Evolutionary conservation across 2,797 vertebrate genomes (phyloP).

Genomic region (Rhinophrynus dorsalis): DNA sequence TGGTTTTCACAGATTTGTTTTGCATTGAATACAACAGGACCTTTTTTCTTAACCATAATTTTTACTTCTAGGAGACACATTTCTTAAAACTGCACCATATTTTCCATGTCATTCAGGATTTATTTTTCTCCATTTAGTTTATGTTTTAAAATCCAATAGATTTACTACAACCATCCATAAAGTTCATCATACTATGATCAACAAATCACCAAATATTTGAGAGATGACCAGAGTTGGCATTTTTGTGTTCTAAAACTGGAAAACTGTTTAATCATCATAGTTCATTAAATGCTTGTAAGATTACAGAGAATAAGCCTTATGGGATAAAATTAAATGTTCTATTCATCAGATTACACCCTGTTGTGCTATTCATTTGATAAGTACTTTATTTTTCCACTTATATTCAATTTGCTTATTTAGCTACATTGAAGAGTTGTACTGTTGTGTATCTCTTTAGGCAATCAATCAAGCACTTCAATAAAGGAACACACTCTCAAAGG

Average conservation of each 20-base stretch:
- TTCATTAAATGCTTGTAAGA: constrained; percentile 62
- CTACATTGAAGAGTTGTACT: constrained; percentile 55
- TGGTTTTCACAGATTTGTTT: no score
- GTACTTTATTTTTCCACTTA: constrained; percentile 58
- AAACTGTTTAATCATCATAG: constrained; percentile 52
- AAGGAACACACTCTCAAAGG: constrained; percentile 16
- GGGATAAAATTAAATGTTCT: constrained; percentile 62
- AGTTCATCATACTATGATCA: no score
- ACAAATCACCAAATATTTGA: no score
- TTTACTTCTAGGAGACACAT: no score
- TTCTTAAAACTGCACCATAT: no score
- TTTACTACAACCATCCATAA: no score
- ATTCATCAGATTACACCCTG: constrained; percentile 61
- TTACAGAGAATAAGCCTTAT: constrained; percentile 50
- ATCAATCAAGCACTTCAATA: constrained; percentile 49
- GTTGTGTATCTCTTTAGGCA: constrained; percentile 52
- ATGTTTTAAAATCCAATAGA: no score
- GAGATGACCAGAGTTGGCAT: no score
- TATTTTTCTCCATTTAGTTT: no score
- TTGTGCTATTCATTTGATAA: constrained; percentile 63
- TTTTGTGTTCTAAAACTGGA: constrained; percentile 59
- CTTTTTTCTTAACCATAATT: no score
- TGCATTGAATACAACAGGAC: no score
- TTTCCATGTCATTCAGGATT: no score
- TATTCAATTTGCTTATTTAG: constrained; percentile 57